A percentile compares a stretch with the other conserved stretches of the same genome.
Conservation (phyloP, 1,140 invertebrate species). For the Drosophila bipectinata region DNA sequence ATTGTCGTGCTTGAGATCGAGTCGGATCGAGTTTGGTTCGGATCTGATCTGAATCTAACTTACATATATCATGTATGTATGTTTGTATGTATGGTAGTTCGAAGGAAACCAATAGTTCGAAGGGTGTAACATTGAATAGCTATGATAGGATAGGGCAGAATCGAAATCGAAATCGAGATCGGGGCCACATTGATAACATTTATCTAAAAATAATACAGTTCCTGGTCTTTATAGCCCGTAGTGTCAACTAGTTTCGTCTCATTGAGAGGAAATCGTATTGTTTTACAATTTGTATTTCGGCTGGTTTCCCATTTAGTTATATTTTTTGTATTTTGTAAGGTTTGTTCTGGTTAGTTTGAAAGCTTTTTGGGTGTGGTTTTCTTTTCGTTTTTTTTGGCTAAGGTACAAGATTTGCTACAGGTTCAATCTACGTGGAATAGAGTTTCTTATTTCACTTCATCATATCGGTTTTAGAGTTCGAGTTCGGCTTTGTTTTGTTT, state of each 20-base stretch:
- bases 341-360: slow-evolving; percentile 40
- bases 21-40: slow-evolving; percentile 24
- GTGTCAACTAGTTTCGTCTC: slow-evolving; percentile 26
- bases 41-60: not conserved
- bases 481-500: slow-evolving; percentile 10
- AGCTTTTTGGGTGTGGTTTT: slow-evolving; percentile 58
- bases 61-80: not conserved
- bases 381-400: slow-evolving; percentile 56
- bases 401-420: slow-evolving; percentile 78
- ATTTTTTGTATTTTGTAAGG: slow-evolving; percentile 3
- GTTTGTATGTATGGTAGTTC: slow-evolving; percentile 21
- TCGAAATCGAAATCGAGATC: not conserved
- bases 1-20: slow-evolving; percentile 53
- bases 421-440: slow-evolving; percentile 56
- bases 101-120: slow-evolving; percentile 68
- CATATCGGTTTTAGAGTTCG: slow-evolving; percentile 7
- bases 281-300: slow-evolving; percentile 22
- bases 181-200: slow-evolving; percentile 46
- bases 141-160: slow-evolving; percentile 3
- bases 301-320: slow-evolving; percentile 22
- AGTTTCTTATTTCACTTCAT: slow-evolving; percentile 22
- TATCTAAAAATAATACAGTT: slow-evolving; percentile 71
- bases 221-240: slow-evolving; percentile 4
- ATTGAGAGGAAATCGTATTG: slow-evolving; percentile 34
- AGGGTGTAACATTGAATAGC: slow-evolving; percentile 47